These are phyloP conservation scores for Molorchus minor DNA, from an alignment of 2,888 invertebrate species.

Conservation along the genomic window DNA sequence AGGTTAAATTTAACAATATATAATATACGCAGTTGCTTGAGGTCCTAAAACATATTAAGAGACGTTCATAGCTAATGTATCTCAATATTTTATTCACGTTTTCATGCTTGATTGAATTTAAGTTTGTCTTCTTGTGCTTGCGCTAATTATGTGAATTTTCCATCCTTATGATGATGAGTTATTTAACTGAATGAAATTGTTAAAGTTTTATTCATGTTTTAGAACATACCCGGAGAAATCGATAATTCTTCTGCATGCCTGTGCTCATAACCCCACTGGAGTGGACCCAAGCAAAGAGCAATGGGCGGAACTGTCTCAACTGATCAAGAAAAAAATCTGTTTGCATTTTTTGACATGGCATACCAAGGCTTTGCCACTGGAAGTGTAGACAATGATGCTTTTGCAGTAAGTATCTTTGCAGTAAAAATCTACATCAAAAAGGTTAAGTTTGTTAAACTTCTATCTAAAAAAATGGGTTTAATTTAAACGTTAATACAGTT, in stretches of 20 bases:
- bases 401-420: slow-evolving; percentile 67
- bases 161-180: not conserved
- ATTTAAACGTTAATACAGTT: too few species aligned
- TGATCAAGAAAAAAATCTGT: slow-evolving; percentile 84
- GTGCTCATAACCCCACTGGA: slow-evolving; percentile 98
- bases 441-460: too few species aligned
- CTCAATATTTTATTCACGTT: too few species aligned
- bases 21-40: too few species aligned
- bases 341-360: slow-evolving; percentile 98
- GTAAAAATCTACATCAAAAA: too few species aligned
- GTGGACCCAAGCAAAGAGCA: slow-evolving; percentile 89
- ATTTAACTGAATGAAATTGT: not conserved
- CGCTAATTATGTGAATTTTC: slow-evolving; percentile 10
- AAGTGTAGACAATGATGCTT: slow-evolving; percentile 85
- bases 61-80: too few species aligned
- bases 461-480: too few species aligned
- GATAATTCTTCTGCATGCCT: slow-evolving; percentile 92
- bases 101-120: too few species aligned
- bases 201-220: slow-evolving; percentile 51
- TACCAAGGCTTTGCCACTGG: slow-evolving; percentile 98
- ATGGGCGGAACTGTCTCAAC: slow-evolving; percentile 86
- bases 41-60: too few species aligned
- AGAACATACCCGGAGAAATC: slow-evolving; percentile 93
- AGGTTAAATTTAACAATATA: too few species aligned
- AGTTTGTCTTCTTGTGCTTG: too few species aligned